Evolutionary conservation across 2,113 vertebrate genomes (phyloP).

Genomic region (Gavialis gangeticus): DNA sequence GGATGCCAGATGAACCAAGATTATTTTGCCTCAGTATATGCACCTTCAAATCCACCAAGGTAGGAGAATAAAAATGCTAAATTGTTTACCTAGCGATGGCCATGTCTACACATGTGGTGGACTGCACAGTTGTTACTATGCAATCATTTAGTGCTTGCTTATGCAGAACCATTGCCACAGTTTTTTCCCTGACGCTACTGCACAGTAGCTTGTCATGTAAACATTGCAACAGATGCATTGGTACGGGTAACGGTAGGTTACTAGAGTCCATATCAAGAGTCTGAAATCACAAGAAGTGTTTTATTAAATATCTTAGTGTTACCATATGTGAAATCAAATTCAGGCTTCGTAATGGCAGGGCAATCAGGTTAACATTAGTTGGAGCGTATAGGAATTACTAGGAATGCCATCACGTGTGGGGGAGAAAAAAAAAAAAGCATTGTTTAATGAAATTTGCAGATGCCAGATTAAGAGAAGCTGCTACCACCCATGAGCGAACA

Average conservation of each 20-base stretch:
- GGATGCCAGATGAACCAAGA: constrained; percentile 97
- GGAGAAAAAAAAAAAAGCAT: neutral
- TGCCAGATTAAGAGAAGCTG: fast-evolving
- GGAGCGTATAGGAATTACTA: neutral
- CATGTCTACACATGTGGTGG: neutral
- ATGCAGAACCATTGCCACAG: neutral
- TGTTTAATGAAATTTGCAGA: neutral
- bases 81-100: neutral
- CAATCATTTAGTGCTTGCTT: no score
- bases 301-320: neutral
- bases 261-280: neutral
- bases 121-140: no score
- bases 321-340: fast-evolving
- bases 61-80: constrained; percentile 65
- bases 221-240: neutral
- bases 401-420: neutral
- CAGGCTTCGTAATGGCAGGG: fast-evolving
- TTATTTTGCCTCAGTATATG: constrained; percentile 98
- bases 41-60: constrained; percentile 97
- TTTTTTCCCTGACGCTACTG: neutral
- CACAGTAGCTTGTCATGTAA: neutral
- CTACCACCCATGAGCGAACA: neutral
- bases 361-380: neutral
- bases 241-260: neutral
- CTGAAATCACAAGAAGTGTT: neutral